A percentile compares a stretch with the other conserved stretches of the same genome.
Evolutionary conservation across 2,888 invertebrate species (phyloP).

Genomic region (Drosophila paramelanica): DNA sequence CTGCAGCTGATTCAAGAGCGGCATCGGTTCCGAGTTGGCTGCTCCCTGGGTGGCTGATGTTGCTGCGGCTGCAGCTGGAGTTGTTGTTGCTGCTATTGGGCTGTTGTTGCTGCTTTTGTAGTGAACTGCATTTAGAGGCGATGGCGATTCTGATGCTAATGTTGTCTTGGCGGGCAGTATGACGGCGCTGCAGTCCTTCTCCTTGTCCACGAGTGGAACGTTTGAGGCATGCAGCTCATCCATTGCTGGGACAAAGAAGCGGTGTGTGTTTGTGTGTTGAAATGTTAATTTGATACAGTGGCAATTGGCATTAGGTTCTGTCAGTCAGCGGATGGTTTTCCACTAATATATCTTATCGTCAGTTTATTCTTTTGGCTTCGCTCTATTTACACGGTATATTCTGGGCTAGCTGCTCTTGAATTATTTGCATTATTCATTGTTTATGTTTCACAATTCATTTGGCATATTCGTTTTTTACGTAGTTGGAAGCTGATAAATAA

Average conservation of each 20-base stretch:
- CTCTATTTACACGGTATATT: slow-evolving; percentile 41
- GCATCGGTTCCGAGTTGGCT: slow-evolving; percentile 60
- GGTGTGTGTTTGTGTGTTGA: slow-evolving; percentile 1
- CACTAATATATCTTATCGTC: neutral
- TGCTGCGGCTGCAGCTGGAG: neutral
- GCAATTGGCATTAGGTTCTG: slow-evolving; percentile 33
- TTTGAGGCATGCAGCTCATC: slow-evolving; percentile 55
- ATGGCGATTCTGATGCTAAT: slow-evolving; percentile 14
- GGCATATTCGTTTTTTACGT: slow-evolving; percentile 39
- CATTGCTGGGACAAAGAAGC: slow-evolving; percentile 37
- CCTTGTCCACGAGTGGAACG: slow-evolving; percentile 64
- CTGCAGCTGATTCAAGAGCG: slow-evolving; percentile 63
- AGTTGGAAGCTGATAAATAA: slow-evolving; percentile 47
- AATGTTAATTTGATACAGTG: slow-evolving; percentile 13
- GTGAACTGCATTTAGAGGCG: slow-evolving; percentile 47
- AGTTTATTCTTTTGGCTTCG: slow-evolving; percentile 26
- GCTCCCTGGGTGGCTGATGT: slow-evolving; percentile 5
- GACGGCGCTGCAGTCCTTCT: slow-evolving; percentile 49
- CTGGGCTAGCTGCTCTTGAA: neutral
- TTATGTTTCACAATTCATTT: slow-evolving; percentile 42
- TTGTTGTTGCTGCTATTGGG: slow-evolving; percentile 18
- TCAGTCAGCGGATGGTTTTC: slow-evolving; percentile 25
- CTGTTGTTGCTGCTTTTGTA: slow-evolving; percentile 49
- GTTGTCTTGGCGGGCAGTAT: slow-evolving; percentile 52
- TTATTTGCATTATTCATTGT: slow-evolving; percentile 47